phyloP scores from a whole-genome alignment of 2,113 vertebrate species.

The Halcyon senegalensis region DNA sequence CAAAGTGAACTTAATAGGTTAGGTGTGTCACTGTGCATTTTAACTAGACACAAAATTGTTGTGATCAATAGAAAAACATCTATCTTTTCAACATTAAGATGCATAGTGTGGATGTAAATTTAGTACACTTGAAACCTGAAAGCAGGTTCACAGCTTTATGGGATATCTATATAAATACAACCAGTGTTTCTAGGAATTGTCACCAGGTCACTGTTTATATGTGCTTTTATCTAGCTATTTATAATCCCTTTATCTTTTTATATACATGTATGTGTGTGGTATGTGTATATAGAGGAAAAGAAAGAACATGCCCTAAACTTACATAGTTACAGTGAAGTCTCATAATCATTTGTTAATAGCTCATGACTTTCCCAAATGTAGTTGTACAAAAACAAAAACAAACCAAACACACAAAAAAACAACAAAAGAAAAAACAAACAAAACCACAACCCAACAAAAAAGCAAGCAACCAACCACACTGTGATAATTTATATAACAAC shows the following conservation, averaged over 20 bases:
- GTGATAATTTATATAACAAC: not conserved
- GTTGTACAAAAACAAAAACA: not conserved
- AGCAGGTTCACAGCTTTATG: not conserved
- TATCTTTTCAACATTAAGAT: not conserved
- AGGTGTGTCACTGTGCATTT: not conserved
- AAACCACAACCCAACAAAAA: not conserved
- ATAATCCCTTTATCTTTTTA: not conserved
- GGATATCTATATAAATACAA: not conserved
- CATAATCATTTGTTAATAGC: conserved; percentile 44
- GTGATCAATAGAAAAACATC: not conserved
- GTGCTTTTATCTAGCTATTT: not conserved
- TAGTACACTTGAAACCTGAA: not conserved
- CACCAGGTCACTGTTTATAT: not conserved
- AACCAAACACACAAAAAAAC: too few species aligned
- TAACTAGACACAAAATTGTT: not conserved
- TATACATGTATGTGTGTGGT: not conserved
- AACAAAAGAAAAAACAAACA: not conserved
- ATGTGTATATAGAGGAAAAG: not conserved
- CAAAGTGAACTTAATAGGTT: not conserved
- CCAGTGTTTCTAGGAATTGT: not conserved
- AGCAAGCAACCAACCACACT: not conserved
- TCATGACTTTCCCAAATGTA: not conserved
- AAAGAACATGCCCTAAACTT: not conserved
- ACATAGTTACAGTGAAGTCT: not conserved
- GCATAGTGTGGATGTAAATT: not conserved